Percentiles rank a stretch among this genome's conserved stretches.
phyloP scores from a whole-genome alignment of 92 coral and sea anemone species.

The Anthopleura xanthogrammica region DNA sequence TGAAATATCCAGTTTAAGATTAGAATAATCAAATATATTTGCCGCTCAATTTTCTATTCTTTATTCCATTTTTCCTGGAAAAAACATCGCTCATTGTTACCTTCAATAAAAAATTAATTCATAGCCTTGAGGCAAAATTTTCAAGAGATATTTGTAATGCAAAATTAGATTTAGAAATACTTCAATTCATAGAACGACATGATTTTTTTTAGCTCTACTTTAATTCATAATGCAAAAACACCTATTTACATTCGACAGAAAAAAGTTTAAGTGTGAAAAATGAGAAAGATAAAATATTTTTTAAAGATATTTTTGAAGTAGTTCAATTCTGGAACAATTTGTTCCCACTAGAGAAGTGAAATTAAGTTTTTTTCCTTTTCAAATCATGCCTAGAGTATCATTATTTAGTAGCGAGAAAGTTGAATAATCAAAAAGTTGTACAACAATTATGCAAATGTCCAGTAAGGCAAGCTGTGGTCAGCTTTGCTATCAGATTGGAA shows the following conservation, averaged over 20 bases:
- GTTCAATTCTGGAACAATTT: not conserved
- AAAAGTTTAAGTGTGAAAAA: not conserved
- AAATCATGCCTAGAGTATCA: not conserved
- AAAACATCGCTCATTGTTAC: not conserved
- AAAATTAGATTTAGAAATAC: not conserved
- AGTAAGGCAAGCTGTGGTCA: not conserved
- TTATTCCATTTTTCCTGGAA: not conserved
- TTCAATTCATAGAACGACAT: not conserved
- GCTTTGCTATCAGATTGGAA: constrained; percentile 55
- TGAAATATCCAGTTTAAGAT: not conserved
- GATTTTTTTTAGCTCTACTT: not conserved
- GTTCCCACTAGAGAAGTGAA: not conserved
- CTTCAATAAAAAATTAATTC: not conserved
- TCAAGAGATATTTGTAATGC: not conserved
- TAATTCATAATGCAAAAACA: not conserved
- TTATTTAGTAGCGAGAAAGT: not conserved
- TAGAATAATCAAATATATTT: not conserved
- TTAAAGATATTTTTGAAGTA: not conserved
- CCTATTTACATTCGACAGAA: not conserved
- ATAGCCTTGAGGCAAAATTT: not conserved
- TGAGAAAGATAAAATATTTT: not conserved
- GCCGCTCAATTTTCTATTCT: not conserved
- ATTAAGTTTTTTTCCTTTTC: not conserved
- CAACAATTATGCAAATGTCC: not conserved
- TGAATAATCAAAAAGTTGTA: not conserved